Base-by-base conservation (phyloP, 2,113 vertebrate species). In the Dolichotis patagonum region DNA sequence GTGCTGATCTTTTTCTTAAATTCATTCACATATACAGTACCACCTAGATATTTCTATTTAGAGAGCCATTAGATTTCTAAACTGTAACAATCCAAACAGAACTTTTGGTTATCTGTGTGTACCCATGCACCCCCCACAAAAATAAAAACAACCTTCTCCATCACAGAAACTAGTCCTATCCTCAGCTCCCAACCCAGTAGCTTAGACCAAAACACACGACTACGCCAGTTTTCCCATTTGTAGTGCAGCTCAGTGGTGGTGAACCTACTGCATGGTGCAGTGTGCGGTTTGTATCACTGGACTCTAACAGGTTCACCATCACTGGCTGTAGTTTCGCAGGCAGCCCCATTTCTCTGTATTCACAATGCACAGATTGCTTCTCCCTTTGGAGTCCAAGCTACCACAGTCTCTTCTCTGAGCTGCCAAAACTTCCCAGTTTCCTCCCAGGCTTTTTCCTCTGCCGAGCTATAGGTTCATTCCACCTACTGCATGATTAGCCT, bases 21-120 rank as follows among this genome's bases (percentile, higher is more conserved):
- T 13, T 56, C 22, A 24, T 52, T 87, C 43, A 77, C 13, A 24
- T 24, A 20, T 7, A 41, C 24, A 91, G 3, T 30, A 32, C 30
- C 43, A 46, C 89, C 54, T 89, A 49, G 54, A 91, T 69, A 73
- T 43, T 32, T 91, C 65, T 41, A 38, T 81, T 86, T 94, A 56
- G 46, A 56, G 56, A 16, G 85, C 7, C 9, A 41, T 7, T 62
- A 54, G 80, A 38, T 28, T 75, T 30, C 35, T 16, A 91, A 28
- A 92, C 46, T 24, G 56, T 91, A 54, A 90, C 28, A 60, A 6
- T 28, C n/a, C 35, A 56, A 43, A 62, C 30, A 58, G 54, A 90
- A 41, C 63, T 71, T 73, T 38, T 85, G 2, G 14, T 22, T 22
- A 46, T 8, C 16, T 41, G 26, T 32, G 4, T 10, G 35, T 4